Evolutionary conservation across 1,140 invertebrate genomes (phyloP), one percentile per base, ranked within the genome.

Genomic region (Drosophila varians): DNA sequence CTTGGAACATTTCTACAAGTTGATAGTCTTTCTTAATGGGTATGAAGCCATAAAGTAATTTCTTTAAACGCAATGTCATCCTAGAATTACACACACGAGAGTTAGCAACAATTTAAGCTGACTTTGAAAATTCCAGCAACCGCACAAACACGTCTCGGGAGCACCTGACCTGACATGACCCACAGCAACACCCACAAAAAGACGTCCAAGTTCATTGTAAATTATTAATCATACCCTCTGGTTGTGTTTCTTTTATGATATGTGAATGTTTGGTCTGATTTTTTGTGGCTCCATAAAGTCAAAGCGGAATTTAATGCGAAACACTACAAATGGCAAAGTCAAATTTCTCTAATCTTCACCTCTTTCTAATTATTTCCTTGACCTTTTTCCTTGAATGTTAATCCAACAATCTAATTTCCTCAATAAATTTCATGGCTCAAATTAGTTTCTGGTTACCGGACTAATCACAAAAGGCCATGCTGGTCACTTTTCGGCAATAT

Each of bases 41-140:
- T 69, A 87, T 84, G 46, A 90, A 75, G 77, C 87, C 87, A 74
- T 84, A 90, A 74, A 90, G 82, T 40, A 83, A 87, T 90, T 87
- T 90, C 77, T 90, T 90, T 70, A 90, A 71, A 76, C 76, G 82
- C 26, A 90, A 60, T 61, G 75, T 83, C 65, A 80, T 76, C 87
- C 87, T 90, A 89, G 57, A 87, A 89, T 58, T 74, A 89, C 73
- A 74, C 72, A 75, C 54, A 68, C 28, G 19, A 92, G 79, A 58
- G 40, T 48, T 46, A 72, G 88, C 45, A 68, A 60, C 34, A 54
- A 60, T 71, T 66, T 60, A 42, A 46, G 21, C 53, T 26, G 4
- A 18, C 38, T 16, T 38, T 16, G 36, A 38, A 16, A 7, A 1
- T 5, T 38, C 36, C 36, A 14, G 4, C 5, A 38, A 38, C 36